A percentile compares a stretch with the other conserved stretches of the same genome.
Conservation (phyloP, 2,113 vertebrate genomes). For the Chamaetylas fuelleborni region DNA sequence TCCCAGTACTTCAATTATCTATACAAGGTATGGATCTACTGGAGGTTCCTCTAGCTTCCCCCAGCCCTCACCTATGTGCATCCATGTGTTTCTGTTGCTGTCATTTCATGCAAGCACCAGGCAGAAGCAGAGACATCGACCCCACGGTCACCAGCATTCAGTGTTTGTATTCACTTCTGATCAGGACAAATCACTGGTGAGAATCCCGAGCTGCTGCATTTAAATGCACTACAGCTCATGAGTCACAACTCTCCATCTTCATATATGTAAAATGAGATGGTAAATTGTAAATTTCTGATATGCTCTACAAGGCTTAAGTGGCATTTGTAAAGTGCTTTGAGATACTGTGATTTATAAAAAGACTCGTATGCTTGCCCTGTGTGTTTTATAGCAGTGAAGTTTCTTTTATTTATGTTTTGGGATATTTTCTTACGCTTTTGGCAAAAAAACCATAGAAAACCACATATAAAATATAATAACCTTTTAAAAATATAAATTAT, state of each 20-base stretch:
- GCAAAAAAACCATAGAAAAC: not conserved
- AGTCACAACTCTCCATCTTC: not conserved
- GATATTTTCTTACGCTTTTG: not conserved
- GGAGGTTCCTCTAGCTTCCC: not conserved
- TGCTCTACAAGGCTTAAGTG: not conserved
- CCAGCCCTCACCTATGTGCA: not conserved
- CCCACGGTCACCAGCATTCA: not conserved
- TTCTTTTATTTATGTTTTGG: not conserved
- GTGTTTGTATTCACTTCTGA: not conserved
- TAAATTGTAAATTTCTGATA: not conserved
- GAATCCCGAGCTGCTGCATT: not conserved
- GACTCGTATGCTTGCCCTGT: not conserved
- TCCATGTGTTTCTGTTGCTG: not conserved
- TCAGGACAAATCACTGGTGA: not conserved
- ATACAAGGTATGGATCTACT: accelerated
- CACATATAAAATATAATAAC: not conserved
- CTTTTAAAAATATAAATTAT: not conserved
- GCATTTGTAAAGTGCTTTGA: not conserved
- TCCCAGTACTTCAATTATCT: not conserved
- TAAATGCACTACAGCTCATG: not conserved
- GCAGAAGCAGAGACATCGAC: not conserved
- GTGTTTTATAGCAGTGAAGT: not conserved
- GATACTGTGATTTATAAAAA: not conserved
- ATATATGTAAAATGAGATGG: not conserved
- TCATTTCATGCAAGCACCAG: not conserved